Evolutionary conservation across 2,797 vertebrate species (phyloP).

Genomic region (Somateria mollissima): DNA sequence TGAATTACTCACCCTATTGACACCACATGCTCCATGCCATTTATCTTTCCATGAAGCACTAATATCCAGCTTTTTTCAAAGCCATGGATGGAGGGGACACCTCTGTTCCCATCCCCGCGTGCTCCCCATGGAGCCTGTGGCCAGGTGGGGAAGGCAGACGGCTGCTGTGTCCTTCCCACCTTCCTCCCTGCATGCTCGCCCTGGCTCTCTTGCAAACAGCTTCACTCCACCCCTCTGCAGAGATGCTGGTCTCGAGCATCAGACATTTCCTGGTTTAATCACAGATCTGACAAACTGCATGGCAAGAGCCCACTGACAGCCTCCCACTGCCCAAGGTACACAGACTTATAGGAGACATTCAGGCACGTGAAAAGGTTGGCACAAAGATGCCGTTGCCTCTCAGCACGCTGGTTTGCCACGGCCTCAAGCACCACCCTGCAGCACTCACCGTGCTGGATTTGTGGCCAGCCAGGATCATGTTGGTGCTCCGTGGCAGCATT

Average conservation of each 20-base stretch:
- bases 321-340: rapidly evolving
- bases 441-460: neutral
- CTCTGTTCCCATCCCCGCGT: neutral
- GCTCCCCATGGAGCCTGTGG: neutral
- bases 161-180: neutral
- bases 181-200: neutral
- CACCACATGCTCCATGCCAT: rapidly evolving
- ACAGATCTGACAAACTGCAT: neutral
- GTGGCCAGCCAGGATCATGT: neutral
- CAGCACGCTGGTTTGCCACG: rapidly evolving
- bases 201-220: neutral
- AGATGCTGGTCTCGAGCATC: neutral
- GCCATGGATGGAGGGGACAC: neutral
- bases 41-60: neutral
- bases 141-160: neutral
- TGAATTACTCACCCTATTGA: neutral
- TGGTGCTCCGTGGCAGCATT: neutral
- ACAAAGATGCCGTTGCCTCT: no score
- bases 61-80: neutral
- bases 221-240: neutral
- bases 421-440: neutral
- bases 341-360: rapidly evolving
- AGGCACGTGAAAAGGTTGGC: neutral
- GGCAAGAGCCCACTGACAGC: neutral
- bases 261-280: neutral